A percentile compares a stretch with the other conserved stretches of the same genome.
Conservation (phyloP, 2,797 vertebrate genomes). For the Paguma larvata region DNA sequence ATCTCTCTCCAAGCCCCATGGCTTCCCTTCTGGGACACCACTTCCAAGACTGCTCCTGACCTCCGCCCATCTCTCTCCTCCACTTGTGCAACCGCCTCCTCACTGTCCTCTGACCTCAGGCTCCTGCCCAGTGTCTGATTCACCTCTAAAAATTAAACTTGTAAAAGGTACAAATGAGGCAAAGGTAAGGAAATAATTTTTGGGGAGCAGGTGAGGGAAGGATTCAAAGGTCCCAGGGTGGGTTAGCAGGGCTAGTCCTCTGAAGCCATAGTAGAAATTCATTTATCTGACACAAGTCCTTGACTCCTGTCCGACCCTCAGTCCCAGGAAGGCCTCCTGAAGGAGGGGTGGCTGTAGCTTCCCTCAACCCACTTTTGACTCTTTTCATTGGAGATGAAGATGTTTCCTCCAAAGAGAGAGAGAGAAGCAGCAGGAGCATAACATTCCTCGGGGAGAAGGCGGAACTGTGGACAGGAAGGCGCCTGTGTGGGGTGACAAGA, state of each 20-base stretch:
- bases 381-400: accelerated
- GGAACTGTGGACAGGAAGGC: not conserved
- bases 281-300: not conserved
- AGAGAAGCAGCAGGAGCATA: slow-evolving; percentile 55
- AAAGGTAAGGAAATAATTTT: slow-evolving; percentile 19
- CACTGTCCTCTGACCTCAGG: not conserved
- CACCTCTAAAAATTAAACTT: not conserved
- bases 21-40: not conserved
- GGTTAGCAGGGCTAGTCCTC: not conserved
- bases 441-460: not conserved
- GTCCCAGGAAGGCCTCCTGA: not conserved
- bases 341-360: not conserved
- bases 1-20: not conserved
- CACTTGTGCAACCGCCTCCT: not conserved
- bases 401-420: slow-evolving; percentile 50
- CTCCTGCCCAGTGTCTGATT: not conserved
- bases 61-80: not conserved
- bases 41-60: not conserved
- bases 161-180: not conserved
- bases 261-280: not conserved
- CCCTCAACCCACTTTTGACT: slow-evolving; percentile 33
- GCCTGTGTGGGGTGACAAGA: not conserved
- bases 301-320: not conserved
- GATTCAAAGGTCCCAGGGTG: not conserved
- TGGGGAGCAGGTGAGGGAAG: not conserved